Base-by-base conservation (phyloP, 1,140 invertebrate species). In the Rhopalosiphum padi region DNA sequence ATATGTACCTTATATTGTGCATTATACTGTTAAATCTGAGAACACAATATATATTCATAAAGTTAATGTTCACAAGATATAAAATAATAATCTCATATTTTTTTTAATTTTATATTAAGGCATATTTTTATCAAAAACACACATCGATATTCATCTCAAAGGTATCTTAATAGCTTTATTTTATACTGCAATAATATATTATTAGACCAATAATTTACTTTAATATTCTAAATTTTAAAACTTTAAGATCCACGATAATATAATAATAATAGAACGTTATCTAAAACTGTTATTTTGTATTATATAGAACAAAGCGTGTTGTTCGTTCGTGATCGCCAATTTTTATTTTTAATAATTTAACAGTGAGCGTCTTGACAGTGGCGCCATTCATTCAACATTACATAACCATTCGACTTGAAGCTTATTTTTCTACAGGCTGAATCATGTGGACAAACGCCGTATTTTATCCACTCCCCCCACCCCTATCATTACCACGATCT, bases 361-460 rank as follows among this genome's bases (percentile, higher is more conserved):
- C 4, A 35, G 60, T 15, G 11, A 77, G 4, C 60, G 60, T 77
- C 30, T 77, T 15, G 15, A 77, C 60, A 77, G 3, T 77, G 60
- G 60, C 60, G 30, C 60, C 30, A 0, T 77, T n/a, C 60, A 2
- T n/a, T 5, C 5, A 15, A 77, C 11, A n/a, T 77, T 18, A 6
- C 3, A n/a, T 77, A n/a, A 6, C 3, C 5, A 77, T 77, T 21
- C 30, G 30, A 77, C 15, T n/a, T 30, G 6, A n/a, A n/a, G 0
- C 1, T 77, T 77, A n/a, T n/a, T 77, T 77, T n/a, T 77, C 18
- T 60, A 60, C 60, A 77, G 18, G 18, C 11, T 1, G 30, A n/a
- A 15, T 18, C 30, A n/a, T 18, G 15, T 0, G 1, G 1, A 0
- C 15, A 4, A n/a, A 23, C 5, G 4, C 30, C 60, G 0, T n/a